Percentiles rank a stretch among this genome's conserved stretches.
phyloP scores from a whole-genome alignment of 2,888 invertebrate species.

The Ochropacha duplaris region DNA sequence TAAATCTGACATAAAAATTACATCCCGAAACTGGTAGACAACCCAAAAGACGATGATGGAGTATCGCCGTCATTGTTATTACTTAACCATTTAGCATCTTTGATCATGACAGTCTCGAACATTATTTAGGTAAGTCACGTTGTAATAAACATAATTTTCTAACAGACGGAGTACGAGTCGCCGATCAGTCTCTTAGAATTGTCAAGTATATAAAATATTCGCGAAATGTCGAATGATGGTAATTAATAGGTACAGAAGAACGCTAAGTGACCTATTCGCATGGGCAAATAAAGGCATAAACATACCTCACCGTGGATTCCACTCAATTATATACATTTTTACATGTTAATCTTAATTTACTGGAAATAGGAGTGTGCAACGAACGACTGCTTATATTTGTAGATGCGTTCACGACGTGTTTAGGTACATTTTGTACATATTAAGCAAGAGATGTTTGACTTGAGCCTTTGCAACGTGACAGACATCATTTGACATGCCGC shows the following conservation, averaged over 20 bases:
- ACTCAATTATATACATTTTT: conserved; percentile 6
- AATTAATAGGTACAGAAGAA: conserved; percentile 1
- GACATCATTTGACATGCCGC: conserved; percentile 52
- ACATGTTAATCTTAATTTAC: not conserved
- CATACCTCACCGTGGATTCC: not conserved
- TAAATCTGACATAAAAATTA: too few relatives aligned
- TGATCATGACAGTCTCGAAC: not conserved
- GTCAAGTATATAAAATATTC: conserved; percentile 13
- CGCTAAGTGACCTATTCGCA: conserved; percentile 9
- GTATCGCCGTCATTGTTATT: not conserved
- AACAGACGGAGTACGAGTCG: conserved; percentile 11
- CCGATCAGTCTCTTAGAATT: conserved; percentile 21
- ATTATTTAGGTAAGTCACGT: not conserved
- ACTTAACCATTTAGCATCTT: not conserved
- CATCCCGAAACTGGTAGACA: not conserved
- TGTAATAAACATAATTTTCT: not conserved
- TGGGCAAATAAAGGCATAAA: conserved; percentile 17
- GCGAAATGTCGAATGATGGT: conserved; percentile 10
- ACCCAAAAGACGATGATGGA: not conserved
- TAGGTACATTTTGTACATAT: conserved; percentile 27
- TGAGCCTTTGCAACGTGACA: conserved; percentile 34
- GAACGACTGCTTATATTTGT: conserved; percentile 15
- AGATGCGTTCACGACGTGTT: conserved; percentile 8
- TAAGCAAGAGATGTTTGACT: conserved; percentile 42
- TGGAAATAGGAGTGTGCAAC: conserved; percentile 10